phyloP scores from a whole-genome alignment of 2,113 vertebrate genomes.

The Lamprotornis superbus region DNA sequence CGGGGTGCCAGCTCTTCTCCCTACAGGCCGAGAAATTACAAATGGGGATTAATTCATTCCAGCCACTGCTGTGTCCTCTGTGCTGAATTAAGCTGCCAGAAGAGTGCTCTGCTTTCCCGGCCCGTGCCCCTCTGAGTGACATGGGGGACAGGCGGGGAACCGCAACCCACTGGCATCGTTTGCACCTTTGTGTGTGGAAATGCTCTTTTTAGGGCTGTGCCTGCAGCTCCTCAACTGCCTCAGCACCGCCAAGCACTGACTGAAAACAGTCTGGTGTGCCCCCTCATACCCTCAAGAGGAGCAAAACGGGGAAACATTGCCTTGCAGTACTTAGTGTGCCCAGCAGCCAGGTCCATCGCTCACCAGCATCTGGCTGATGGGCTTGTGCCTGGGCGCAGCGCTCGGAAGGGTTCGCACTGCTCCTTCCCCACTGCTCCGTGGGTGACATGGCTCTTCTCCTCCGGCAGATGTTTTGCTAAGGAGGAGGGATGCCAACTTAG shows the following conservation, averaged over 20 bases:
- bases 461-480: not conserved
- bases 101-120: not conserved
- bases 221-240: not conserved
- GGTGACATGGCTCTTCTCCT: not conserved
- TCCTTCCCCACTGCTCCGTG: not conserved
- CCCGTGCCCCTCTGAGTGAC: fast-evolving
- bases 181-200: not conserved
- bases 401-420: not conserved
- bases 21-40: not conserved
- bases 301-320: not conserved
- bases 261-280: not conserved
- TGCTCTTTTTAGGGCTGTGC: fast-evolving
- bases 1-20: not conserved
- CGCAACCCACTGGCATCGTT: fast-evolving
- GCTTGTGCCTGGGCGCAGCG: not conserved
- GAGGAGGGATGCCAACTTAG: not conserved
- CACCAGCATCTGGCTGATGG: not conserved
- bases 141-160: fast-evolving
- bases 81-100: not conserved
- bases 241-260: fast-evolving
- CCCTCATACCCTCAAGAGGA: not conserved
- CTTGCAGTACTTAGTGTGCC: not conserved
- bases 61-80: not conserved
- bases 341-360: fast-evolving
- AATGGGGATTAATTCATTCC: not conserved